phyloP scores from a whole-genome alignment of 2,888 invertebrate species.

The Acleris laterana region DNA sequence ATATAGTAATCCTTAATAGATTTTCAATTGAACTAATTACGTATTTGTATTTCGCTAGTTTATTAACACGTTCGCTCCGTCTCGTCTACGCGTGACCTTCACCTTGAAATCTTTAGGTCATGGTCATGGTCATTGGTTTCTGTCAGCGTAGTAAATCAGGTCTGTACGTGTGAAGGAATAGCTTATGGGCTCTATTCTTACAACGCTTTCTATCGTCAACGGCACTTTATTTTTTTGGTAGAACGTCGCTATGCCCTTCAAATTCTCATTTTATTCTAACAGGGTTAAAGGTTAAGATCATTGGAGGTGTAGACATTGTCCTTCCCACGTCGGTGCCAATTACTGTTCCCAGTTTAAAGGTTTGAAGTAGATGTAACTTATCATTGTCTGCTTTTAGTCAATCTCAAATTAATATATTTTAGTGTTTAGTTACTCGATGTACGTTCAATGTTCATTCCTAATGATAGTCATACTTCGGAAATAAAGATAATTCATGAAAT shows the following conservation, averaged over 20 bases:
- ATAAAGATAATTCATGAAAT: conserved; percentile 51
- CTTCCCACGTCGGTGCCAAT: conserved; percentile 62
- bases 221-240: too few species aligned
- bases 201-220: too few species aligned
- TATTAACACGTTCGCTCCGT: too few species aligned
- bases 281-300: background rate
- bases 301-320: conserved; percentile 5
- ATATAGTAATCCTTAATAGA: too few species aligned
- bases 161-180: too few species aligned
- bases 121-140: too few species aligned
- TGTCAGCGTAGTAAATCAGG: too few species aligned
- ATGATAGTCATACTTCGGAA: conserved; percentile 59
- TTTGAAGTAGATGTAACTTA: conserved; percentile 44
- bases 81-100: too few species aligned
- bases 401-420: conserved; percentile 57
- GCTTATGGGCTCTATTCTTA: too few species aligned
- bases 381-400: conserved; percentile 53
- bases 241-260: background rate
- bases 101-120: too few species aligned
- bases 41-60: too few species aligned
- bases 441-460: conserved; percentile 56
- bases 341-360: conserved; percentile 48
- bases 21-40: too few species aligned
- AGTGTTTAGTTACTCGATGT: conserved; percentile 46
- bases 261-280: background rate